Evolutionary conservation across 1,140 invertebrate genomes (phyloP).

Genomic region (Leptopilina clavipes): DNA sequence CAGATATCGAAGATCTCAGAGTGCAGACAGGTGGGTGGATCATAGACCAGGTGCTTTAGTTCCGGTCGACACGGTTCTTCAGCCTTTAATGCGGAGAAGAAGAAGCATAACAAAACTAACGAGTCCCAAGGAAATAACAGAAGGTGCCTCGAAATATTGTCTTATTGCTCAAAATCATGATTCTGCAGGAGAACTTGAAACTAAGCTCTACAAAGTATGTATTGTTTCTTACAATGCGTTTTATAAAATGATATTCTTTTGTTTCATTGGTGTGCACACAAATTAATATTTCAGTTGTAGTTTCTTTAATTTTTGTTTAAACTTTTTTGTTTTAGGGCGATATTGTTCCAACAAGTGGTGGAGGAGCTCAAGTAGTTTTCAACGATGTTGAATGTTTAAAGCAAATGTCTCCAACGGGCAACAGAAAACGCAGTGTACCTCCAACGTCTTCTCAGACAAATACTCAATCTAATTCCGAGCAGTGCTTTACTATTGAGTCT

Average conservation of each 20-base stretch:
- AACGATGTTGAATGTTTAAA: conserved; percentile 94
- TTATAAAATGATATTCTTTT: too few species aligned
- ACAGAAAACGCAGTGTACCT: conserved; percentile 67
- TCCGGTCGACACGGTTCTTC: conserved; percentile 89
- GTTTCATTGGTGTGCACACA: too few species aligned
- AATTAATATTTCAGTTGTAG: too few species aligned
- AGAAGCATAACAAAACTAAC: conserved; percentile 89
- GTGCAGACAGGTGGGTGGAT: conserved; percentile 91
- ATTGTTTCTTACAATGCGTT: neutral
- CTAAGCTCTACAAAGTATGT: conserved; percentile 90
- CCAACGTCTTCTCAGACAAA: conserved; percentile 42
- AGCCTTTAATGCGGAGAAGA: conserved; percentile 87
- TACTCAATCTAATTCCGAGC: conserved; percentile 47
- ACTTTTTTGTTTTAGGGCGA: conserved; percentile 80
- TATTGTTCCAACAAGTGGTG: conserved; percentile 92
- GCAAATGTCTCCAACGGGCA: conserved; percentile 84
- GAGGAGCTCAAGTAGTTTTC: conserved; percentile 96
- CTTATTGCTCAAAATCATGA: conserved; percentile 94
- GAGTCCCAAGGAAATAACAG: conserved; percentile 75
- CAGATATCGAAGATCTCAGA: conserved; percentile 85
- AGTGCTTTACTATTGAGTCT: conserved; percentile 46
- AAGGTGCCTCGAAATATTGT: conserved; percentile 88
- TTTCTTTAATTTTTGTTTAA: conserved; percentile 39
- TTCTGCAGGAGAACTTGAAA: conserved; percentile 93
- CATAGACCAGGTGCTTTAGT: conserved; percentile 86